Evolutionary conservation across 2,113 vertebrate genomes (phyloP).

Genomic region (Coregonus clupeaformis): DNA sequence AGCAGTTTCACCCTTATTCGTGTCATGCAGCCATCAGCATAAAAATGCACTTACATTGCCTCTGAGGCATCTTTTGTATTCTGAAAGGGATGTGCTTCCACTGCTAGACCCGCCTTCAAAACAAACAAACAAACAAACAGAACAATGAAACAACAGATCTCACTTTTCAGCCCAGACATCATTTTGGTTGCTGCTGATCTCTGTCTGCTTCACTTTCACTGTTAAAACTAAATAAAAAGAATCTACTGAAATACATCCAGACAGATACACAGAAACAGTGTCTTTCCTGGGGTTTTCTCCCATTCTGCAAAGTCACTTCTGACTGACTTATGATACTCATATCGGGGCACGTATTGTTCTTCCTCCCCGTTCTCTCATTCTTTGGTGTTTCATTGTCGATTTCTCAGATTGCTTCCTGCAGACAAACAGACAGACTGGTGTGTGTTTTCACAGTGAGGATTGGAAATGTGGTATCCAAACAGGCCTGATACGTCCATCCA

Average conservation of each 20-base stretch:
- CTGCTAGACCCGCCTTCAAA: conserved; percentile 68
- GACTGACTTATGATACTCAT: conserved; percentile 50
- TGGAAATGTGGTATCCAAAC: conserved; percentile 51
- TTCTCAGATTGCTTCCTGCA: conserved; percentile 48
- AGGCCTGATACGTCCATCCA: conserved; percentile 62
- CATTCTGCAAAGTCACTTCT: conserved; percentile 43
- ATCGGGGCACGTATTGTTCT: conserved; percentile 54
- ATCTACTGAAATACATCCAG: conserved; percentile 54
- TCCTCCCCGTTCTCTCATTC: conserved; percentile 1
- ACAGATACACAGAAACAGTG: conserved; percentile 52
- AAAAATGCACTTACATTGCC: conserved; percentile 71
- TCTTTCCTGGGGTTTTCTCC: conserved; percentile 9
- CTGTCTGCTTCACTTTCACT: conserved; percentile 64
- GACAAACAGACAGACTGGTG: conserved; percentile 17
- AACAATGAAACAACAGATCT: conserved; percentile 63
- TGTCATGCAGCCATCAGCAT: conserved; percentile 72
- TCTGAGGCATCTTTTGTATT: conserved; percentile 76
- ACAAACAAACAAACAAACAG: conserved; percentile 60
- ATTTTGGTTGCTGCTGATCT: conserved; percentile 66
- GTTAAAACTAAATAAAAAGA: conserved; percentile 61
- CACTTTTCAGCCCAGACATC: conserved; percentile 52
- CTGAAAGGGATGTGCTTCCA: conserved; percentile 64
- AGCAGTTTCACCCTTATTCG: conserved; percentile 52
- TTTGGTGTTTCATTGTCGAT: conserved; percentile 54
- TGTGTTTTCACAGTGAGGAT: conserved; percentile 35